These are phyloP conservation scores for Hemichromis elongatus DNA, from an alignment of 2,113 vertebrate genomes.

Conservation along the genomic window DNA sequence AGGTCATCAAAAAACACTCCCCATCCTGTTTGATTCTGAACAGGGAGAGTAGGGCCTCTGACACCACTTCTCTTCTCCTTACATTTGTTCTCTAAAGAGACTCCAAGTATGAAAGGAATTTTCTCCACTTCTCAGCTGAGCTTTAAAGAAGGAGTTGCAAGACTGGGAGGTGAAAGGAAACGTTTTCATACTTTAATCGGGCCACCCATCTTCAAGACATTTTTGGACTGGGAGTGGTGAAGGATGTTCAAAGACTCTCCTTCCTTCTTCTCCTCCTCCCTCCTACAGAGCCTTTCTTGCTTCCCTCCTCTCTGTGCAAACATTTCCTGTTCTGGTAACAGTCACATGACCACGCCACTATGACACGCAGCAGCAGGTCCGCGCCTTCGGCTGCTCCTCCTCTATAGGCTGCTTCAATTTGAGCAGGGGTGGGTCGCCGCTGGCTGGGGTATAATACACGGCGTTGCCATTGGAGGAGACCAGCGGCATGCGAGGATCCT, in stretches of 20 bases:
- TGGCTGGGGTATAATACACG: conserved; percentile 89
- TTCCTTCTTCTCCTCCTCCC: not conserved
- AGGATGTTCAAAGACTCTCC: not conserved
- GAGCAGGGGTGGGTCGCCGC: conserved; percentile 90
- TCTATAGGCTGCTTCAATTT: conserved; percentile 91
- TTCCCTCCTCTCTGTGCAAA: conserved; percentile 6
- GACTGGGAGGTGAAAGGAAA: not conserved
- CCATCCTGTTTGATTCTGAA: not conserved
- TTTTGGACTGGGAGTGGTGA: not conserved
- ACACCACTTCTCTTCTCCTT: not conserved
- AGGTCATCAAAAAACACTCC: not conserved
- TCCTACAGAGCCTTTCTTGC: not conserved
- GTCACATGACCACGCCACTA: conserved; percentile 56
- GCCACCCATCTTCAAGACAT: not conserved
- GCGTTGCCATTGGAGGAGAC: conserved; percentile 89
- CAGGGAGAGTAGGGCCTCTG: not conserved
- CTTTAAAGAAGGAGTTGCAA: not conserved
- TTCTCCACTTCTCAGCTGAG: not conserved
- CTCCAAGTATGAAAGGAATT: not conserved
- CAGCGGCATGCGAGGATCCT: conserved; percentile 84
- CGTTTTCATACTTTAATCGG: not conserved
- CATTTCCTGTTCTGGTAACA: not conserved
- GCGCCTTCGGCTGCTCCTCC: conserved; percentile 83
- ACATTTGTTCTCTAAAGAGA: not conserved
- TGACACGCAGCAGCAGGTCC: conserved; percentile 90